phyloP scores from a whole-genome alignment of 2,797 vertebrate genomes.

The Apogon talboti region DNA sequence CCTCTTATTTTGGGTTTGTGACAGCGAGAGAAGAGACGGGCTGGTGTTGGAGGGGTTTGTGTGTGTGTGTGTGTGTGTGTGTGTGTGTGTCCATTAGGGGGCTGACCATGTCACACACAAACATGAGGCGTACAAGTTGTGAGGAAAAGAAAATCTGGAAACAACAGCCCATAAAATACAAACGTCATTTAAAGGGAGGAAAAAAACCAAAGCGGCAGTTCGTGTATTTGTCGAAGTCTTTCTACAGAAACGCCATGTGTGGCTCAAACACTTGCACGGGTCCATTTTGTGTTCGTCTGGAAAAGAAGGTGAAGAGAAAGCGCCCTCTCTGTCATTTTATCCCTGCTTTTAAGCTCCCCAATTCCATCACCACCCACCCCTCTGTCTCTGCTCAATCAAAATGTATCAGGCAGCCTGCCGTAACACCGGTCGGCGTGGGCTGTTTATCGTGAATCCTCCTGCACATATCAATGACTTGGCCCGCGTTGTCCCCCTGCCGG shows the following conservation, averaged over 20 bases:
- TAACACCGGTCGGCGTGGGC: constrained; percentile 77
- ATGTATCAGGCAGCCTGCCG: constrained; percentile 81
- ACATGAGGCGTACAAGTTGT: constrained; percentile 12
- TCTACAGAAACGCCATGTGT: constrained; percentile 22
- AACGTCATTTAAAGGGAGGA: background rate
- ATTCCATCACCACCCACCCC: constrained; percentile 53
- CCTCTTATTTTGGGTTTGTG: constrained; percentile 76
- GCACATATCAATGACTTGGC: constrained; percentile 87
- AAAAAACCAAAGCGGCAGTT: constrained; percentile 6
- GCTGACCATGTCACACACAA: too few species aligned
- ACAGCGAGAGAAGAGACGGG: constrained; percentile 25
- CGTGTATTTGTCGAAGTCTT: constrained; percentile 28
- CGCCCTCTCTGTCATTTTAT: constrained; percentile 74
- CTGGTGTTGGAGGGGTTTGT: too few species aligned
- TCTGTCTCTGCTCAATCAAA: constrained; percentile 78
- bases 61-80: too few species aligned
- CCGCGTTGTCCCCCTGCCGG: constrained; percentile 69
- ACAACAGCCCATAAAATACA: background rate
- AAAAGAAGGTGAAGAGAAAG: constrained; percentile 47
- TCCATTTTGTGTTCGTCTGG: constrained; percentile 63
- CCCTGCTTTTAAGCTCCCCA: constrained; percentile 67
- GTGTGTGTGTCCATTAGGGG: too few species aligned
- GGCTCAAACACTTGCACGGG: constrained; percentile 45
- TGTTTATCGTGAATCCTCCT: constrained; percentile 85
- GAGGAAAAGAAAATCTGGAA: constrained; percentile 23